Evolutionary conservation across 2,888 invertebrate species (phyloP), one percentile per base, ranked within the genome.

Genomic region (Byasa hedistus): DNA sequence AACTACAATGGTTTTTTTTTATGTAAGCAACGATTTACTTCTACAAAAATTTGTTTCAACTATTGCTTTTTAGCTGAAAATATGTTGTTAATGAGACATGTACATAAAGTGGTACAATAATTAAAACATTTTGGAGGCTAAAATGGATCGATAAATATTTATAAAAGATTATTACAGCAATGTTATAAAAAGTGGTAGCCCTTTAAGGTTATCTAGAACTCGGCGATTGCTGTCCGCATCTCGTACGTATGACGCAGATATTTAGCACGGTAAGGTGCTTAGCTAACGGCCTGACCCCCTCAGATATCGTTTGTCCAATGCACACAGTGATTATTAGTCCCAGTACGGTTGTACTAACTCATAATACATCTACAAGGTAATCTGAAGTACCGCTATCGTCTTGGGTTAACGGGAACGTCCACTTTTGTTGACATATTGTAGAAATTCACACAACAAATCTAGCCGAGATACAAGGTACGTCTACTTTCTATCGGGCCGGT

Each of bases 251-350:
- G 58, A 39, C 52, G 44, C 19, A 63, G 56, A 32, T 56, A 66
- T 63, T 59, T 55, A 59, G 63, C 59, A 67, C 63, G 7, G 56
- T 23, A 21, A 61, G 58, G 63, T 63, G 67, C 67, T 59, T 60
- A 57, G 51, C 64, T 75, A 74, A 75, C 75, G 75, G 75, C 55
- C 60, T 69, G 70, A 69, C 71, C 69, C 61, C 58, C 65, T 69
- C 65, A 36, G 63, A 63, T 59, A 56, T 61, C 66, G 69, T 70
- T 68, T 72, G 72, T 70, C 69, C 70, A 71, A 70, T 48, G 56
- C 63, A 52, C 23, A 55, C 58, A 32, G 21, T 22, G 56, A n/a
- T 22, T 23, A 56, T 56, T 52, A 61, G 48, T 39, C 57, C 23
- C 63, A 32, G 54, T 54, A 54, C 24, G 61, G 61, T 24, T 51